Percentiles rank a stretch among this genome's conserved stretches.
These are phyloP conservation scores for Magallana nippona DNA, from an alignment of 2,888 invertebrate genomes.

Conservation along the genomic window DNA sequence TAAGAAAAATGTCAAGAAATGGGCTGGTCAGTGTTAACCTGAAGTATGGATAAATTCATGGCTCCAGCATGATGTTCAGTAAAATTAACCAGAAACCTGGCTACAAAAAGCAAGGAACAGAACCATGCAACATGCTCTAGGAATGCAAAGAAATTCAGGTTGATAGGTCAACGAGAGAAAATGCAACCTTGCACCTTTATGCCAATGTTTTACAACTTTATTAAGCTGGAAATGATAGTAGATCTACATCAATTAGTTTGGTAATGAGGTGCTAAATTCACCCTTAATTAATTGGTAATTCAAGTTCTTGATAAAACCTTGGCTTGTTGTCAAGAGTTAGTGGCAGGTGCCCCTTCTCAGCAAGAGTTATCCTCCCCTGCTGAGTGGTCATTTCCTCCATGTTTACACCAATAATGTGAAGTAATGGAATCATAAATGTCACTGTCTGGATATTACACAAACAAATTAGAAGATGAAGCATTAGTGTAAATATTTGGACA, in stretches of 20 bases:
- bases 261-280: background rate
- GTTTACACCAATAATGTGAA: slow-evolving; percentile 2
- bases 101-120: background rate
- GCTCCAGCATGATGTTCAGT: slow-evolving; percentile 17
- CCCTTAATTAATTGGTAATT: slow-evolving; percentile 14
- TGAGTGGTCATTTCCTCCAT: background rate
- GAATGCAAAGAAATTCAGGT: background rate
- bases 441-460: slow-evolving; percentile 17
- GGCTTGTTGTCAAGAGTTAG: background rate
- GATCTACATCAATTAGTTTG: background rate
- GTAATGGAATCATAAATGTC: slow-evolving; percentile 18
- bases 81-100: background rate
- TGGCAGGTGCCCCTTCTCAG: background rate
- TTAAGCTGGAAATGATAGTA: no score
- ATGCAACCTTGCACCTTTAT: no score
- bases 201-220: no score
- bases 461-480: slow-evolving; percentile 12
- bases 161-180: no score
- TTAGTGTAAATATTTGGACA: slow-evolving; percentile 21
- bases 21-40: background rate
- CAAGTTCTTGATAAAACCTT: background rate
- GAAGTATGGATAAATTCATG: background rate
- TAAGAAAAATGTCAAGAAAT: background rate
- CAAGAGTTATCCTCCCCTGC: slow-evolving; percentile 9
- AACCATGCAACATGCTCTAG: background rate